These are phyloP conservation scores for Selenia dentaria DNA, from an alignment of 2,888 invertebrate genomes.

Conservation along the genomic window DNA sequence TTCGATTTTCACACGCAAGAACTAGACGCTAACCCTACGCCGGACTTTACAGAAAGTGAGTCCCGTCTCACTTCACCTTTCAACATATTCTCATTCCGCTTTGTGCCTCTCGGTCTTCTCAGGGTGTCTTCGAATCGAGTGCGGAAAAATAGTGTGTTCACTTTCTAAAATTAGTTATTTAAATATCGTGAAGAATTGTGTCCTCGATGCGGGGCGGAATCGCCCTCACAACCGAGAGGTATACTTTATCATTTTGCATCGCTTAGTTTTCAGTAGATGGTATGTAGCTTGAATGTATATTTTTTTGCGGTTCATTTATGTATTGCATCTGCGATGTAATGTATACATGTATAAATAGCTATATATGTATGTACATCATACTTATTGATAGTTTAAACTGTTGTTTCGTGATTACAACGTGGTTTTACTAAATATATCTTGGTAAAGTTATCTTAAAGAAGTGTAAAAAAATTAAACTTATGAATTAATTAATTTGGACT, in stretches of 20 bases:
- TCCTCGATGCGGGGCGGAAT: background rate
- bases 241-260: conserved; percentile 17
- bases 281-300: conserved; percentile 14
- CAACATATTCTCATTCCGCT: conserved; percentile 6
- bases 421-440: too few species aligned
- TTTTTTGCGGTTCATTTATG: conserved; percentile 8
- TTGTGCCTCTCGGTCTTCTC: conserved; percentile 19
- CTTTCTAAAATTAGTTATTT: background rate
- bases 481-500: too few species aligned
- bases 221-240: conserved; percentile 15
- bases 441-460: too few species aligned
- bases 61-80: conserved; percentile 11
- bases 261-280: conserved; percentile 16
- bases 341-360: too few species aligned
- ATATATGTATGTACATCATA: too few species aligned
- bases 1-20: conserved; percentile 7
- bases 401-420: too few species aligned
- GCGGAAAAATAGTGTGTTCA: background rate
- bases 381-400: too few species aligned
- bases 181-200: conserved; percentile 6
- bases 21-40: conserved; percentile 13
- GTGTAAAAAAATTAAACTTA: too few species aligned
- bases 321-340: background rate
- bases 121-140: conserved; percentile 11
- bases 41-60: conserved; percentile 25